Evolutionary conservation across 2,888 invertebrate species (phyloP), one percentile per base, ranked within the genome.

Genomic region (Harpalus rufipes): DNA sequence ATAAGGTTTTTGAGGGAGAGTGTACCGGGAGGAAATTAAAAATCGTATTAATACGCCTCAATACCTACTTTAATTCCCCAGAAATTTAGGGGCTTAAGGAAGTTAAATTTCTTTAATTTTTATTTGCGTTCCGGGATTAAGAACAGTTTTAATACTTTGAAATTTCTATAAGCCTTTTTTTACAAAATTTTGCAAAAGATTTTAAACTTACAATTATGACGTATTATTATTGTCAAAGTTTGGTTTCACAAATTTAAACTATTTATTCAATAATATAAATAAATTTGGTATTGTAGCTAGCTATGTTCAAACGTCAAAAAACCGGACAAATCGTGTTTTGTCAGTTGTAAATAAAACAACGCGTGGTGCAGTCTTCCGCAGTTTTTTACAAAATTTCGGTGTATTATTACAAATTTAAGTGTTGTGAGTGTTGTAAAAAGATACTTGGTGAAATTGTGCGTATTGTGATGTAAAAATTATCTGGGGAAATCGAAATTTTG

Each of bases 11-110:
- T 76, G 76, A n/a, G 21, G 10, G 76, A 2, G 51, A 82, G 68
- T 68, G 81, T 68, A 81, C 72, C 8, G 59, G 68, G 58, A 32
- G 82, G 72, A 87, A 87, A 87, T 84, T 87, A 87, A 89, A 88
- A 88, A 89, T 88, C 87, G 87, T 88, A 89, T 89, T 88, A 88
- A 87, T 86, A 87, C 89, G 88, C 88, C 88, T 87, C 88, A 88
- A 88, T 87, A 88, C 88, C 87, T 89, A 18, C 39, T 89, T 88
- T 89, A 88, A 68, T 68, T 68, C 68, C n/a, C 32, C 1, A 5
- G 32, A 68, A 39, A n/a, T 39, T 39, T 32, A 5, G n/a, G 39
- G n/a, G n/a, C n/a, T 68, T 68, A 68, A 68, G 32, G 21, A 39
- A 14, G 32, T 68, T 68, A 68, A 21, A 25, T 12, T 21, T 12